Evolutionary conservation across 2,797 vertebrate species (phyloP).

Genomic region (Bradypodion ventrale): DNA sequence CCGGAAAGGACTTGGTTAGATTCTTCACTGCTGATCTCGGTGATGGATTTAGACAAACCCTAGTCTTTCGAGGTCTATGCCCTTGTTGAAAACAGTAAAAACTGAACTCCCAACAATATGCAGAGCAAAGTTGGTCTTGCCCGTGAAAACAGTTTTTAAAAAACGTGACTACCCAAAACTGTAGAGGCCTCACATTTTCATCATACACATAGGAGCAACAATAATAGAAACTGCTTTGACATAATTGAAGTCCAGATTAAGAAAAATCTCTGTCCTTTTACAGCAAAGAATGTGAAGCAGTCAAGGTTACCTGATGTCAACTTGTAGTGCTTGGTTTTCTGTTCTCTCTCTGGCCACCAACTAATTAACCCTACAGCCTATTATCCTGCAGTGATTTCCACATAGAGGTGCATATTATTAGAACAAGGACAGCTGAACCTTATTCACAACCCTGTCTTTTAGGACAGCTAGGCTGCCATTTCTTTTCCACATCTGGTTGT

Average conservation of each 20-base stretch:
- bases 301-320: background rate
- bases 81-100: conserved; percentile 1
- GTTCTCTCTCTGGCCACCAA: no score
- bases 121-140: background rate
- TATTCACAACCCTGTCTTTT: background rate
- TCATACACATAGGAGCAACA: background rate
- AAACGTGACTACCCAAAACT: background rate
- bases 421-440: background rate
- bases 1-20: background rate
- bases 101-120: background rate
- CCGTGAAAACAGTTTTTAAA: background rate
- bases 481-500: background rate
- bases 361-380: background rate
- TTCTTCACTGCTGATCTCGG: background rate
- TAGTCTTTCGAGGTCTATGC: background rate
- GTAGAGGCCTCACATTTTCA: background rate
- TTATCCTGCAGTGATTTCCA: background rate
- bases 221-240: background rate
- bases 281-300: background rate
- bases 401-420: background rate
- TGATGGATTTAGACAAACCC: background rate
- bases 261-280: background rate
- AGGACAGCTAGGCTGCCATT: background rate
- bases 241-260: background rate
- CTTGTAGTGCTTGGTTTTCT: background rate